Evolutionary conservation across 2,113 vertebrate species (phyloP), one percentile per base, ranked within the genome.

Genomic region (Euleptes europaea): DNA sequence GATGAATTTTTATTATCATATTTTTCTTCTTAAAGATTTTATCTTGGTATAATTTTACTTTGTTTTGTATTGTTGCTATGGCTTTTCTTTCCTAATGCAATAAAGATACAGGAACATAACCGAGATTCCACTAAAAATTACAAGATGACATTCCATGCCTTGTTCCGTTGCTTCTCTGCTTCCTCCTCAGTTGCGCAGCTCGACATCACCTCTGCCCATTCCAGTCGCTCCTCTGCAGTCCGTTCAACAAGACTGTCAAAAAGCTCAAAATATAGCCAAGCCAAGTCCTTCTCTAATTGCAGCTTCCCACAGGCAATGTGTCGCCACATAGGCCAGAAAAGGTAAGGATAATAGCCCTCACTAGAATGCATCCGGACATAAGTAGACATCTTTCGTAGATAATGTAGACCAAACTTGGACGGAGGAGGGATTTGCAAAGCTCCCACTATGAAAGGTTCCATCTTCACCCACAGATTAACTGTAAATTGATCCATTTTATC

Each of bases 251-350:
- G 95, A 51, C 97, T 96, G 91, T 97, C 97, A 87, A 98, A 99
- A 12, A 97, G 96, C 92, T 99, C 98, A 74, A 99, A 98, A 94
- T 99, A 99, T 35, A 99, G 96, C 99, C 99, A 99, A 0, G 98
- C 98, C 44, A 97, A 86, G 15, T 97, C 97, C 75, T 97, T 97
- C 47, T 94, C 88, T 47, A 99, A 92, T 96, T 98, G 98, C 73
- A 99, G 96, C 94, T 99, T 99, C 14, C 98, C 98, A 73, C 99
- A 99, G 35, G 98, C 98, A 9, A 99, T 98, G 82, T 97, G 98
- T 66, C 97, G 95, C 99, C 98, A 99, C 84, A 97, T 95, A 28
- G 96, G 91, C 98, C 98, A 99, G 88, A 89, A 88, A 70, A 99
- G 89, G 6, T 91, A 84, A 2, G 98, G 98, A 92, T 97, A 99